These are phyloP conservation scores for Sardina pilchardus DNA, from an alignment of 2,113 vertebrate genomes.

Conservation along the genomic window DNA sequence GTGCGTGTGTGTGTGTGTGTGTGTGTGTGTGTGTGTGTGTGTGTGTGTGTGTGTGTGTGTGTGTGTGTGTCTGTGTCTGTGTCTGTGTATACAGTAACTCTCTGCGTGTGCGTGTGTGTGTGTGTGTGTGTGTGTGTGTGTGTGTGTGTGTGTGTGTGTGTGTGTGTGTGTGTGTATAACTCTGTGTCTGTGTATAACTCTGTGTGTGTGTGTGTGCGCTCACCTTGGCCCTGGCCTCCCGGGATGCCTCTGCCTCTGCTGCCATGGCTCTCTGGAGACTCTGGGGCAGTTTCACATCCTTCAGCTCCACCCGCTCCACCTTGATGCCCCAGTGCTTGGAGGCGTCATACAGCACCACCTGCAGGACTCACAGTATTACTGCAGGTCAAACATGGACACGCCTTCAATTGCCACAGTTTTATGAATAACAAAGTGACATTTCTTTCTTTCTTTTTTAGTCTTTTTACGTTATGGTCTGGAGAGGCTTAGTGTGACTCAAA, in stretches of 20 bases:
- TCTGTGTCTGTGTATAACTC: not conserved
- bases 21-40: too few relatives aligned
- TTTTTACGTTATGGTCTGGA: not conserved
- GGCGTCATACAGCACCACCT: slow-evolving; percentile 52
- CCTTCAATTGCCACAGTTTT: not conserved
- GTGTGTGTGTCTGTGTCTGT: not conserved
- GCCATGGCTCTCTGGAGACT: slow-evolving; percentile 64
- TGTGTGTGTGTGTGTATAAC: not conserved
- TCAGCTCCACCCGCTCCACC: slow-evolving; percentile 65
- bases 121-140: not conserved
- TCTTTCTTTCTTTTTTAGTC: not conserved
- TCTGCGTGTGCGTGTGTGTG: not conserved
- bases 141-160: not conserved
- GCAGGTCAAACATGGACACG: not conserved
- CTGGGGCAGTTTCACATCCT: slow-evolving; percentile 57
- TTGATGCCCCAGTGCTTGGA: slow-evolving; percentile 64
- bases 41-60: slow-evolving; percentile 11
- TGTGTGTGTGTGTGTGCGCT: not conserved
- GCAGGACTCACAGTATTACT: not conserved
- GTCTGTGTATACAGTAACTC: too few relatives aligned
- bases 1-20: too few relatives aligned
- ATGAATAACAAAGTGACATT: not conserved
- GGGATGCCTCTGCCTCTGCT: slow-evolving; percentile 62
- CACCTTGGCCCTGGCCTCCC: slow-evolving; percentile 65
- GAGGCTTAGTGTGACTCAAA: not conserved